Conservation (phyloP, 2,888 invertebrate genomes). For the Morpho helenor region DNA sequence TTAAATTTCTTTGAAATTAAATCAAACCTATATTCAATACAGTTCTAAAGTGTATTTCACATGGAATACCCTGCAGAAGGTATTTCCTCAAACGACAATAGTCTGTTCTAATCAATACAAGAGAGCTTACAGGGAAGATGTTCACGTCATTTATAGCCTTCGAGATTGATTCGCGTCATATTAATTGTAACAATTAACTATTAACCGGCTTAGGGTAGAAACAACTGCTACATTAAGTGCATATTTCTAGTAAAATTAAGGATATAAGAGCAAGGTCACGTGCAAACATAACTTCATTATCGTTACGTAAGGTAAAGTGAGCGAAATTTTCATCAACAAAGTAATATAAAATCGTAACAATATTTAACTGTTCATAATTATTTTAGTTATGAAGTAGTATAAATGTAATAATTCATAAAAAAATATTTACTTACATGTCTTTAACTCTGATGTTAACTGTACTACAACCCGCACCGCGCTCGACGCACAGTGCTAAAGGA, state of each 20-base stretch:
- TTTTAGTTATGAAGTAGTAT: too few relatives aligned
- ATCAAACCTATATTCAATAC: too few relatives aligned
- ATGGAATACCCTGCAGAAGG: too few relatives aligned
- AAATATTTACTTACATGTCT: slow-evolving; percentile 63
- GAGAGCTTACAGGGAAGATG: slow-evolving; percentile 3
- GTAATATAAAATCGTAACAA: not conserved
- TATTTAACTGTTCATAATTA: too few relatives aligned
- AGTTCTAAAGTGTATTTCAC: too few relatives aligned
- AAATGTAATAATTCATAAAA: slow-evolving; percentile 12
- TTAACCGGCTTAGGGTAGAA: not conserved
- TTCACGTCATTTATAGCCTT: slow-evolving; percentile 15
- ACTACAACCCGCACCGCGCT: slow-evolving; percentile 67
- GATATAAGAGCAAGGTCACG: slow-evolving; percentile 67
- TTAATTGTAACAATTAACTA: too few relatives aligned
- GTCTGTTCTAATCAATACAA: slow-evolving; percentile 27
- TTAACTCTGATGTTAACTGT: slow-evolving; percentile 60
- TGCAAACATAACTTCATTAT: slow-evolving; percentile 67
- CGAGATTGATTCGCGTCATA: slow-evolving; percentile 7
- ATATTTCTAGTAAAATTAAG: slow-evolving; percentile 10
- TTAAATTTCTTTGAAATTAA: too few relatives aligned
- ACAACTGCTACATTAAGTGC: not conserved
- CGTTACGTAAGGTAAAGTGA: slow-evolving; percentile 67
- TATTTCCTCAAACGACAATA: slow-evolving; percentile 9
- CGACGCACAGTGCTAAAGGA: slow-evolving; percentile 73
- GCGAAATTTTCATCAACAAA: slow-evolving; percentile 9